Evolutionary conservation across 2,888 invertebrate species (phyloP), one percentile per base, ranked within the genome.

Genomic region (Microchrysa polita): DNA sequence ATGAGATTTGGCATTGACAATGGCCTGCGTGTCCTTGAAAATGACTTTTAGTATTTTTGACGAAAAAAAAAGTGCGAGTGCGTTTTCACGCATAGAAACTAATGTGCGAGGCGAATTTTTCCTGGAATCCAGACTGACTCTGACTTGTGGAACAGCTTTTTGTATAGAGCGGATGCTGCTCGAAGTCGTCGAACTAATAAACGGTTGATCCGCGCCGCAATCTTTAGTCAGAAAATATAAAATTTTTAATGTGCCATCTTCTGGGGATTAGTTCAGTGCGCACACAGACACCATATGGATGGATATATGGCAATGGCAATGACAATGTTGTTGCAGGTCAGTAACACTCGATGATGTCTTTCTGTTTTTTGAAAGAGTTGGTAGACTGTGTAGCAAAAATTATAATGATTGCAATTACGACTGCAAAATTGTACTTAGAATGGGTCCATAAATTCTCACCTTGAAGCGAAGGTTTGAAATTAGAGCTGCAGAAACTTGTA

Each of bases 1-100:
- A 65, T n/a, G 65, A 40, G 34, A 69, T n/a, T 55, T 69, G 69
- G 69, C 69, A 69, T 55, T 69, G 69, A 52, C 69, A 69, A 55
- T 57, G n/a, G 27, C 7, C 4, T 34, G 40, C 20, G 20, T 69
- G 69, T 69, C 69, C 69, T 69, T 69, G 69, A 40, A 69, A 55
- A 57, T 57, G 40, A 69, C 55, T 69, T 69, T 57, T 69, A n/a
- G n/a, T n/a, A n/a, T n/a, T n/a, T n/a, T n/a, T n/a, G n/a, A n/a
- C n/a, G 69, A 55, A 57, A 57, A 34, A 55, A 67, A 34, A 34
- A 34, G 27, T 34, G 27, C 27, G 27, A 2, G 48, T 48, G 65
- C n/a, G n/a, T n/a, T 22, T 65, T 22, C 44, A 20, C 65, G 44
- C 65, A 48, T 48, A 61, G 23, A 16, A 61, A 12, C 40, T 40